Conservation (phyloP, 2,888 invertebrate genomes). For the Andrena marginata region DNA sequence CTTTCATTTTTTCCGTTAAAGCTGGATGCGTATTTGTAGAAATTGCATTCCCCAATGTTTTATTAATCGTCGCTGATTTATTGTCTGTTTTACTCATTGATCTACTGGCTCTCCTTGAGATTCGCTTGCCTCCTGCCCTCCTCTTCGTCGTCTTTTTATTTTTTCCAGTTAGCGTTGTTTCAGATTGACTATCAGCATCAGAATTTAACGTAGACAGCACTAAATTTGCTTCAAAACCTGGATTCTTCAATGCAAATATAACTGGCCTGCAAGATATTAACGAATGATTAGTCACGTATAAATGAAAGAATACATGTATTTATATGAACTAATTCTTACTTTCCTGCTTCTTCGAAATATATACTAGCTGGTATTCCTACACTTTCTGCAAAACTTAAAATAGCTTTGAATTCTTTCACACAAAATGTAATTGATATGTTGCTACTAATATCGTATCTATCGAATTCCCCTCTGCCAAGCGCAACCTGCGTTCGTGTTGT, state of each 20-base stretch:
- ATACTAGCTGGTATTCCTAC: slow-evolving; percentile 89
- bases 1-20: slow-evolving; percentile 19
- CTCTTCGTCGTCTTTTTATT: slow-evolving; percentile 32
- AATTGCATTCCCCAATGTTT: not conserved
- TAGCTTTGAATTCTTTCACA: slow-evolving; percentile 93
- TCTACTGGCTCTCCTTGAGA: slow-evolving; percentile 29
- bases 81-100: slow-evolving; percentile 35
- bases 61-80: slow-evolving; percentile 10
- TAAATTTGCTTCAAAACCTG: slow-evolving; percentile 92
- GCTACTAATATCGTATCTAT: slow-evolving; percentile 88
- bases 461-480: slow-evolving; percentile 91
- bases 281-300: slow-evolving; percentile 86
- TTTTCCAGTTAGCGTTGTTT: slow-evolving; percentile 68
- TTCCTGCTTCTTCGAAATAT: slow-evolving; percentile 92
- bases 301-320: slow-evolving; percentile 9
- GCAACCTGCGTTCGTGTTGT: slow-evolving; percentile 92
- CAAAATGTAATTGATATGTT: slow-evolving; percentile 93
- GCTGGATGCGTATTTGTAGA: slow-evolving; percentile 2
- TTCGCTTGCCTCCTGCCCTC: slow-evolving; percentile 18
- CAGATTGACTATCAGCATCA: slow-evolving; percentile 84
- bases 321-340: slow-evolving; percentile 84
- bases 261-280: slow-evolving; percentile 88
- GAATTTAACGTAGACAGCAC: slow-evolving; percentile 92
- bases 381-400: slow-evolving; percentile 92
- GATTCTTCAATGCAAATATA: slow-evolving; percentile 90